Base-by-base conservation (phyloP, 2,113 vertebrate species). In the Leptodactylus fuscus region DNA sequence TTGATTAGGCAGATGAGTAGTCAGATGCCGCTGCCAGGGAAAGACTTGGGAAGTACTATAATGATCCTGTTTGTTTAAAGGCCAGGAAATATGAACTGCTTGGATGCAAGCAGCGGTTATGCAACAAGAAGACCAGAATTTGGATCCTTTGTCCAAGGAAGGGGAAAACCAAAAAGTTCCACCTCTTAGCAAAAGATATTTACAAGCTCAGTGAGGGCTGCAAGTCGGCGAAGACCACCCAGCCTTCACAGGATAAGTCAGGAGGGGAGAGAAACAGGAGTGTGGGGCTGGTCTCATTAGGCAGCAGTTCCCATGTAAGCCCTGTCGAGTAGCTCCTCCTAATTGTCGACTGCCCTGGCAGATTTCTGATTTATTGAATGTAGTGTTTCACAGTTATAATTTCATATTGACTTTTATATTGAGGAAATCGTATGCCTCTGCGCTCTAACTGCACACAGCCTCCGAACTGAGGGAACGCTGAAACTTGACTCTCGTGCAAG, bases 101-200 rank as follows among this genome's bases (percentile, higher is more conserved):
- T 85, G 83, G 74, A 78, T 85, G 74, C 83, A 78, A 83, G 48
- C n/a, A 36, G 83, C 46, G 83, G 74, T 85, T 85, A 77, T 78
- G 83, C 73, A 78, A 49, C 73, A 62, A 78, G 60, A 85, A 78
- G 73, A 77, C 44, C 83, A 85, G 32, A 77, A 51, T 85, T 77
- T 78, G 60, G 73, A 78, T 77, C 44, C 58, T 78, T 78, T 85
- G 82, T 85, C 83, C 74, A 85, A 85, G 83, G 58, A 78, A 77
- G 58, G 60, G 83, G 74, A 85, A 85, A 85, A 85, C 38, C 83
- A 85, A 62, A 85, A 85, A 67, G 58, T 78, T 78, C 74, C 73
- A 67, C 58, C 60, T 69, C 74, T 69, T 78, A 78, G 74, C 60
- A 85, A 85, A 51, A 78, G 74, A 77, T 85, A 78, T 85, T 85